Percentiles rank a stretch among this genome's conserved stretches.
phyloP scores from a whole-genome alignment of 2,113 vertebrate species.

The Crotalus helleri region DNA sequence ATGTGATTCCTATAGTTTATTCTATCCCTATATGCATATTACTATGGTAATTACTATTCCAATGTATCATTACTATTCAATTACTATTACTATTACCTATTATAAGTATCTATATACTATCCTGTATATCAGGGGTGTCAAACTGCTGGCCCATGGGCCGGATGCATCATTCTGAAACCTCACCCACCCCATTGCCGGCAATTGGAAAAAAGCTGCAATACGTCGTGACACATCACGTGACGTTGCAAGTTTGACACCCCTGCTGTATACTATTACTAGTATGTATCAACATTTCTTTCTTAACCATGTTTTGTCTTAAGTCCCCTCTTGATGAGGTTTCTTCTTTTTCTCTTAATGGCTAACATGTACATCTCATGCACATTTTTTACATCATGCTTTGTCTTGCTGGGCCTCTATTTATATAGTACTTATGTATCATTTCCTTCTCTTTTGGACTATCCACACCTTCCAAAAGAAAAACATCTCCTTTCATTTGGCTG shows the following conservation, averaged over 20 bases:
- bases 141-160: rapidly evolving
- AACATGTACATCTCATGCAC: background rate
- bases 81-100: background rate
- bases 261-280: background rate
- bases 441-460: background rate
- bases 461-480: background rate
- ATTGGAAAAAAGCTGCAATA: too few species aligned
- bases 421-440: background rate
- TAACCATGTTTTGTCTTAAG: background rate
- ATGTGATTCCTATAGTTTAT: too few species aligned
- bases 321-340: background rate
- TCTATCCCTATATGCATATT: background rate
- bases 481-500: background rate
- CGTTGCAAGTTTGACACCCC: too few species aligned
- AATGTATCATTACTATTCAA: background rate
- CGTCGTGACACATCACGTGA: too few species aligned
- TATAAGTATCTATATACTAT: background rate
- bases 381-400: background rate
- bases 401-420: background rate
- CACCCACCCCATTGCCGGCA: too few species aligned
- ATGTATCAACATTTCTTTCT: background rate
- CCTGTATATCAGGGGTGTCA: background rate
- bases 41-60: background rate
- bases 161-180: too few species aligned
- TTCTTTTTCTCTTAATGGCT: background rate